Conservation (phyloP, 1,140 invertebrate species). For the Euschistus heros region DNA sequence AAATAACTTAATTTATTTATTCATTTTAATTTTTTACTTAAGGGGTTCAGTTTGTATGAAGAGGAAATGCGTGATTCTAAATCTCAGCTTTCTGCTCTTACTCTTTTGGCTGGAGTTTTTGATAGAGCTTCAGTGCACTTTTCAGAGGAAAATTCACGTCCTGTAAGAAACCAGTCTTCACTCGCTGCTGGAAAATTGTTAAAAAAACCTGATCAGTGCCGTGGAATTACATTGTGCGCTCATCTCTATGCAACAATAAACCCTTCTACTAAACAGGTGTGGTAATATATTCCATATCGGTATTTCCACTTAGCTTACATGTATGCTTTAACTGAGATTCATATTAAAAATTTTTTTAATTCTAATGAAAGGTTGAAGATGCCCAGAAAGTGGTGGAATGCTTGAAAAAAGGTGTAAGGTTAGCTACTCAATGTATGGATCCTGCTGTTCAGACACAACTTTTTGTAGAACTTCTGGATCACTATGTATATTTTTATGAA, state of each 20-base stretch:
- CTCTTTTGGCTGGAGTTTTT: conserved; percentile 88
- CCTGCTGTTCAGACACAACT: conserved; percentile 91
- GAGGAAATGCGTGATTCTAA: conserved; percentile 98
- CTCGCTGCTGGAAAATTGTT: conserved; percentile 88
- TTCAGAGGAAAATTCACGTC: conserved; percentile 90
- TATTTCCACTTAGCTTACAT: background rate
- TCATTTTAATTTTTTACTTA: conserved; percentile 7
- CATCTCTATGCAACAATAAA: conserved; percentile 58
- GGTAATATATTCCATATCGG: background rate
- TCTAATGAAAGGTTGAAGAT: conserved; percentile 68
- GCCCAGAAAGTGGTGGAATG: conserved; percentile 87
- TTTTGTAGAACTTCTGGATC: conserved; percentile 87
- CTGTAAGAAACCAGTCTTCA: conserved; percentile 87
- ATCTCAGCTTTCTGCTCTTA: conserved; percentile 90
- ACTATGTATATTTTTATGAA: conserved; percentile 90
- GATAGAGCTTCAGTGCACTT: conserved; percentile 85
- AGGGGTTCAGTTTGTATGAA: conserved; percentile 94
- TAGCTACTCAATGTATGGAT: conserved; percentile 96
- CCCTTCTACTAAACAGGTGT: background rate
- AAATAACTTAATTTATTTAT: too few species aligned
- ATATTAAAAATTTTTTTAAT: background rate
- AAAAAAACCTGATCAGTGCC: conserved; percentile 94
- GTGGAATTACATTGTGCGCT: conserved; percentile 81
- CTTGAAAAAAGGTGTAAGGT: conserved; percentile 87
- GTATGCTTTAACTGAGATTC: background rate